A percentile compares a stretch with the other conserved stretches of the same genome.
These are phyloP conservation scores for Anaspis maculata DNA, from an alignment of 2,888 invertebrate genomes.

Conservation along the genomic window DNA sequence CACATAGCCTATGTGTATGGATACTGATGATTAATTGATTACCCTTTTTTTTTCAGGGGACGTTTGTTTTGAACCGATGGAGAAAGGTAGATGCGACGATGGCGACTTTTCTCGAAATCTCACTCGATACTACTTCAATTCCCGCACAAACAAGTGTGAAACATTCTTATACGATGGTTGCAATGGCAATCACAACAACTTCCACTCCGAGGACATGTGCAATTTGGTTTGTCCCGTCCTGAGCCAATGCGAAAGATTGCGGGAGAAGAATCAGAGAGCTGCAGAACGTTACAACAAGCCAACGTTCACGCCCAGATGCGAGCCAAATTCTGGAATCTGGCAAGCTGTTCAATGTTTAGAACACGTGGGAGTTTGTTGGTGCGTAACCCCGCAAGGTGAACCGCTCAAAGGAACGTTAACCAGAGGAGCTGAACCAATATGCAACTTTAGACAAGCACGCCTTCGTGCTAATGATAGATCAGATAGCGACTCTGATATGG, in stretches of 20 bases:
- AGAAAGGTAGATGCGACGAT: constrained; percentile 50
- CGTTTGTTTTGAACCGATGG: constrained; percentile 70
- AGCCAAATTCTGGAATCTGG: constrained; percentile 65
- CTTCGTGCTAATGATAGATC: constrained; percentile 41
- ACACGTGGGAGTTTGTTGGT: constrained; percentile 76
- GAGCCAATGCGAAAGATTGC: constrained; percentile 70
- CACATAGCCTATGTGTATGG: no score
- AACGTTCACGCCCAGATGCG: constrained; percentile 71
- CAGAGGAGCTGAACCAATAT: constrained; percentile 65
- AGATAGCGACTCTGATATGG: constrained; percentile 46
- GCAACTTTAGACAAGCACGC: constrained; percentile 73
- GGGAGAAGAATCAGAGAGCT: constrained; percentile 68
- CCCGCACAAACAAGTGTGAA: constrained; percentile 68
- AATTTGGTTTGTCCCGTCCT: constrained; percentile 75
- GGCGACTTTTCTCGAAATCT: constrained; percentile 42
- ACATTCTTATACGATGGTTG: constrained; percentile 63
- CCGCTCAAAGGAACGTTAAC: constrained; percentile 73
- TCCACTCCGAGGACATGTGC: constrained; percentile 71
- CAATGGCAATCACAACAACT: constrained; percentile 77
- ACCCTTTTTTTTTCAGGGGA: constrained; percentile 48
- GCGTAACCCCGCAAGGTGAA: constrained; percentile 73
- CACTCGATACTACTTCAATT: constrained; percentile 67
- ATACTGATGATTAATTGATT: no score
- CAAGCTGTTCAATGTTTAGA: constrained; percentile 75
- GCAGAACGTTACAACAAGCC: constrained; percentile 64